A percentile compares a stretch with the other conserved stretches of the same genome.
These are phyloP conservation scores for Grallaria varia DNA, from an alignment of 2,113 vertebrate species.

Conservation along the genomic window DNA sequence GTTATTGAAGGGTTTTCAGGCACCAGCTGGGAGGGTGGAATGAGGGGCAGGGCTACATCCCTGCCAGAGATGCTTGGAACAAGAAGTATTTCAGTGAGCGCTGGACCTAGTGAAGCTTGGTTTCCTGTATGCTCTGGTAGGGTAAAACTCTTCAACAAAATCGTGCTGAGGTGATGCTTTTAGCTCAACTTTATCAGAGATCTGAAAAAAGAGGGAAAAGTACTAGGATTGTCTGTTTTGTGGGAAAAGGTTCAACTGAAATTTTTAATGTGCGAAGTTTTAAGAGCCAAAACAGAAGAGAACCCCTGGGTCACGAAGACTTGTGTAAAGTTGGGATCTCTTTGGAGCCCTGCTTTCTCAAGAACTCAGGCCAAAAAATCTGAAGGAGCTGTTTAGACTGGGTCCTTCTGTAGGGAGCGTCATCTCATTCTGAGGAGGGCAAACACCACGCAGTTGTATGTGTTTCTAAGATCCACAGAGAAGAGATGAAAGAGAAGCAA, in stretches of 20 bases:
- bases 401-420: not conserved
- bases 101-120: not conserved
- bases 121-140: not conserved
- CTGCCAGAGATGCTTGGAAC: not conserved
- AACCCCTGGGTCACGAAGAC: not conserved
- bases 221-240: not conserved
- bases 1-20: not conserved
- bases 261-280: not conserved
- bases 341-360: not conserved
- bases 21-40: not conserved
- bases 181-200: not conserved
- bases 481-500: not conserved
- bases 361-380: not conserved
- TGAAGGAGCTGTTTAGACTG: not conserved
- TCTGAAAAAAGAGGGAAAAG: not conserved
- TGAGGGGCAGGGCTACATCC: not conserved
- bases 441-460: not conserved
- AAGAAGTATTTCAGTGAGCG: not conserved
- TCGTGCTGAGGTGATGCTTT: not conserved
- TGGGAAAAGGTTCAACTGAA: not conserved
- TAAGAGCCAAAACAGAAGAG: not conserved
- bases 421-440: rapidly evolving
- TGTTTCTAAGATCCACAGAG: not conserved
- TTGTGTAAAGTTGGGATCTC: not conserved
- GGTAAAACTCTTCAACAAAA: not conserved